Percentiles rank a stretch among this genome's conserved stretches.
Evolutionary conservation across 1,140 invertebrate species (phyloP).

Genomic region (Drosophila aff.): DNA sequence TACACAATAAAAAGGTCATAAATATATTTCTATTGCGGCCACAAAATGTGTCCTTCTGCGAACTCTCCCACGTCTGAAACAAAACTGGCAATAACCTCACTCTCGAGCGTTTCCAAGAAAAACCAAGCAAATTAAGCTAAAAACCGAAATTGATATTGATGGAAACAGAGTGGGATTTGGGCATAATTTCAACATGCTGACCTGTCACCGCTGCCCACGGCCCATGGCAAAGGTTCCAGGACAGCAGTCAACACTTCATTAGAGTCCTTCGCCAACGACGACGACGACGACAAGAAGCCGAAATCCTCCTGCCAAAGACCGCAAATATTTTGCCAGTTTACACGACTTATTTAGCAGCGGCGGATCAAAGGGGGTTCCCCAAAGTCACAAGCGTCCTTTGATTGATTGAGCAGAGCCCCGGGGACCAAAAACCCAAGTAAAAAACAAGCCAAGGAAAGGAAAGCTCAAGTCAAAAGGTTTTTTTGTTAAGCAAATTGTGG

Average conservation of each 20-base stretch:
- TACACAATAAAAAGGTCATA: constrained; percentile 8
- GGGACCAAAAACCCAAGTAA: constrained; percentile 26
- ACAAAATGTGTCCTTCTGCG: background rate
- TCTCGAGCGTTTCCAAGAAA: constrained; percentile 5
- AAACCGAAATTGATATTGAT: constrained; percentile 73
- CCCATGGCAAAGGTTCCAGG: constrained; percentile 19
- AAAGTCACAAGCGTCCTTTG: constrained; percentile 70
- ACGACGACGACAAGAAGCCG: background rate
- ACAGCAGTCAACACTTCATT: constrained; percentile 68
- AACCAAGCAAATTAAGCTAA: constrained; percentile 28
- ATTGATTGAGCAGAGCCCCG: constrained; percentile 67
- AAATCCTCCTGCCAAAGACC: constrained; percentile 8
- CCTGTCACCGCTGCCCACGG: constrained; percentile 32
- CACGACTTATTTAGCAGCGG: constrained; percentile 72
- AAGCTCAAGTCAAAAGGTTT: constrained; percentile 75
- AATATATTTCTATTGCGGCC: constrained; percentile 4
- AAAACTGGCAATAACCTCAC: background rate
- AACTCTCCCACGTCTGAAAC: background rate
- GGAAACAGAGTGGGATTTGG: constrained; percentile 30
- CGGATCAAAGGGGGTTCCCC: constrained; percentile 37
- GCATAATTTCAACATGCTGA: constrained; percentile 61
- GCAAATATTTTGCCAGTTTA: constrained; percentile 75
- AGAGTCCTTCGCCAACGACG: constrained; percentile 53
- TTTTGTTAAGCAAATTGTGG: constrained; percentile 81
- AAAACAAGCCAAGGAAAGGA: constrained; percentile 9